phyloP scores from a whole-genome alignment of 2,888 invertebrate genomes.

The Spilarctia lutea region DNA sequence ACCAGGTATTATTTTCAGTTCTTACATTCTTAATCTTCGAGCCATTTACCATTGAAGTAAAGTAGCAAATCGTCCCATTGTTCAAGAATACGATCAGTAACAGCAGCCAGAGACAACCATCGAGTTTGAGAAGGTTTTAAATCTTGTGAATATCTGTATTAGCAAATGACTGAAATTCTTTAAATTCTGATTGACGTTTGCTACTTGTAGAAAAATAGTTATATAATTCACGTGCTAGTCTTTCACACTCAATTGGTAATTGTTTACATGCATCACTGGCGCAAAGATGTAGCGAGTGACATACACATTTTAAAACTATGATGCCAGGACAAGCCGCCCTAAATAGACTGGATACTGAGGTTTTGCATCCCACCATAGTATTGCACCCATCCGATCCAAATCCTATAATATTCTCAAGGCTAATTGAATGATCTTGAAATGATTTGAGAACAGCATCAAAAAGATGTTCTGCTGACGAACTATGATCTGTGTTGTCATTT shows the following conservation, averaged over 20 bases:
- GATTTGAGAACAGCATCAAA: too few species aligned
- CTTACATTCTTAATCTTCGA: constrained; percentile 24
- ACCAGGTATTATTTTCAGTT: constrained; percentile 16
- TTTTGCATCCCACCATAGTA: constrained; percentile 31
- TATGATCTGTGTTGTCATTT: too few species aligned
- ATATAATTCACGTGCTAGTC: background rate
- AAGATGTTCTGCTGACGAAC: too few species aligned
- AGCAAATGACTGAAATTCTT: background rate
- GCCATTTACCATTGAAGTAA: constrained; percentile 22
- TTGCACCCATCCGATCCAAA: constrained; percentile 38
- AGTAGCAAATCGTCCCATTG: constrained; percentile 21
- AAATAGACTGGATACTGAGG: constrained; percentile 35
- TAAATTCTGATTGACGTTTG: background rate
- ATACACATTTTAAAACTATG: background rate
- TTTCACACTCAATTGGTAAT: too few species aligned
- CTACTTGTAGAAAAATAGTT: background rate
- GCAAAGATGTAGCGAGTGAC: too few species aligned
- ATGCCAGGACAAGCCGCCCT: constrained; percentile 21
- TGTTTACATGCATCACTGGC: too few species aligned
- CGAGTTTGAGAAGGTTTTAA: constrained; percentile 24
- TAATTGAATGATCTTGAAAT: too few species aligned
- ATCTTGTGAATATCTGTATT: constrained; percentile 9
- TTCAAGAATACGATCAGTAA: too few species aligned
- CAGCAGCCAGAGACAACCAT: too few species aligned
- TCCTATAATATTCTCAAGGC: too few species aligned